These are phyloP conservation scores for Bombus waltoni DNA, from an alignment of 1,140 invertebrate genomes.

Conservation along the genomic window DNA sequence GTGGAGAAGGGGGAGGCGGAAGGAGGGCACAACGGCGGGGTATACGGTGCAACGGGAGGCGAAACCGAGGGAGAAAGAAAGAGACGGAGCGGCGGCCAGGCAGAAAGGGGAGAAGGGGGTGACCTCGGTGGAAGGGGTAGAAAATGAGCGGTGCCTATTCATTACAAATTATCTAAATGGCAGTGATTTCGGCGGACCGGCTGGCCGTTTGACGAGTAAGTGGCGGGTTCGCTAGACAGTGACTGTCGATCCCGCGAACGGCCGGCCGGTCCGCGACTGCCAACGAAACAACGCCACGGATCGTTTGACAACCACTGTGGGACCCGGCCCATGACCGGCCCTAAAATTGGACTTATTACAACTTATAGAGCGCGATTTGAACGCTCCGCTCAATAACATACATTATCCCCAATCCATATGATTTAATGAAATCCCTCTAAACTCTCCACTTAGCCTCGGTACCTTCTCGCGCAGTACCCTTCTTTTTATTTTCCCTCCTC, in stretches of 20 bases:
- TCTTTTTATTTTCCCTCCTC: slow-evolving; percentile 43
- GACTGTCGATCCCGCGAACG: slow-evolving; percentile 65
- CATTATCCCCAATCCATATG: slow-evolving; percentile 83
- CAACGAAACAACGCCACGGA: neutral
- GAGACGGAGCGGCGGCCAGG: neutral
- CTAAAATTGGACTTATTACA: slow-evolving; percentile 84
- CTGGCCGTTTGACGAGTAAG: slow-evolving; percentile 83
- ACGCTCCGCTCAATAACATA: slow-evolving; percentile 83
- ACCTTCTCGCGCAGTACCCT: slow-evolving; percentile 74
- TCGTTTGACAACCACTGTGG: slow-evolving; percentile 77
- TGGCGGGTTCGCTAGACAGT: slow-evolving; percentile 80
- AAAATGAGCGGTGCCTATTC: slow-evolving; percentile 80
- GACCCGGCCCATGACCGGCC: slow-evolving; percentile 80
- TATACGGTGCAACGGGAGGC: neutral
- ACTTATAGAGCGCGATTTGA: slow-evolving; percentile 83
- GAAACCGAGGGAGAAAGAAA: neutral
- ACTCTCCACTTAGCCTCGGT: slow-evolving; percentile 82
- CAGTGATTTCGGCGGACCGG: slow-evolving; percentile 82
- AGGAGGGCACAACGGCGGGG: neutral
- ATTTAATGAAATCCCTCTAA: slow-evolving; percentile 84
- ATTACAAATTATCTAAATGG: slow-evolving; percentile 84
- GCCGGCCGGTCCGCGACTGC: slow-evolving; percentile 4
- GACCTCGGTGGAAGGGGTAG: slow-evolving; percentile 55
- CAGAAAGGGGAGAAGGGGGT: neutral
- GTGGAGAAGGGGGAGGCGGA: neutral